These are phyloP conservation scores for Drosophila yakuba DNA, from an alignment of 1,140 invertebrate species.

Conservation along the genomic window DNA sequence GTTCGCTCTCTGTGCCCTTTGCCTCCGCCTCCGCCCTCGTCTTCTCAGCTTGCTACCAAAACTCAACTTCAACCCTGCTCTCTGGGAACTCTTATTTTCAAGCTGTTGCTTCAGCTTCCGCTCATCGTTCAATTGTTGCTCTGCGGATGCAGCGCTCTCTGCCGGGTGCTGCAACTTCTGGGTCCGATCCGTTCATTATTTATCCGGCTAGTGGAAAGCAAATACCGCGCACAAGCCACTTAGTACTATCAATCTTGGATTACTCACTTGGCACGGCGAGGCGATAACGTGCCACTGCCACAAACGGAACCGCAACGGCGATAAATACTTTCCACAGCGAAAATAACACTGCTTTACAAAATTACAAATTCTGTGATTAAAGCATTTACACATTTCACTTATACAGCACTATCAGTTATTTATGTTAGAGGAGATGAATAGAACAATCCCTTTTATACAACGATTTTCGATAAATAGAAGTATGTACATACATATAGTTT, in stretches of 20 bases:
- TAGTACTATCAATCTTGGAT: conserved; percentile 19
- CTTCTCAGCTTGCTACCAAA: conserved; percentile 17
- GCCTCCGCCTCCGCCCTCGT: conserved; percentile 1
- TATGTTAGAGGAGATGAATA: too few relatives aligned
- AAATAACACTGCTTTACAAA: conserved; percentile 11
- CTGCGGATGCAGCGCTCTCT: neutral
- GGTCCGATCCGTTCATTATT: neutral
- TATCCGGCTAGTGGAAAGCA: neutral
- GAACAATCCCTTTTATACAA: too few relatives aligned
- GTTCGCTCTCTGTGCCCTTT: neutral
- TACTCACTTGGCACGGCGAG: conserved; percentile 29
- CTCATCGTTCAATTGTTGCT: conserved; percentile 15
- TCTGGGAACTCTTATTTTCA: conserved; percentile 18
- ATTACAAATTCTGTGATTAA: too few relatives aligned
- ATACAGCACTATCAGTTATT: too few relatives aligned
- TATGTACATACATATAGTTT: too few relatives aligned
- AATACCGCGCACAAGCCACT: neutral
- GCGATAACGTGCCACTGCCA: conserved; percentile 33
- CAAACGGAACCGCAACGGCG: conserved; percentile 15
- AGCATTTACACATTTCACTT: too few relatives aligned
- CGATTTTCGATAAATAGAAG: too few relatives aligned
- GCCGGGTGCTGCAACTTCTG: conserved; percentile 4
- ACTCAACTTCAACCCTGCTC: conserved; percentile 33
- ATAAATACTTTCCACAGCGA: conserved; percentile 30
- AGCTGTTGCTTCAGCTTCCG: conserved; percentile 43